These are phyloP conservation scores for Otolemur crassicaudatus DNA, from an alignment of 2,797 vertebrate species.

Conservation along the genomic window DNA sequence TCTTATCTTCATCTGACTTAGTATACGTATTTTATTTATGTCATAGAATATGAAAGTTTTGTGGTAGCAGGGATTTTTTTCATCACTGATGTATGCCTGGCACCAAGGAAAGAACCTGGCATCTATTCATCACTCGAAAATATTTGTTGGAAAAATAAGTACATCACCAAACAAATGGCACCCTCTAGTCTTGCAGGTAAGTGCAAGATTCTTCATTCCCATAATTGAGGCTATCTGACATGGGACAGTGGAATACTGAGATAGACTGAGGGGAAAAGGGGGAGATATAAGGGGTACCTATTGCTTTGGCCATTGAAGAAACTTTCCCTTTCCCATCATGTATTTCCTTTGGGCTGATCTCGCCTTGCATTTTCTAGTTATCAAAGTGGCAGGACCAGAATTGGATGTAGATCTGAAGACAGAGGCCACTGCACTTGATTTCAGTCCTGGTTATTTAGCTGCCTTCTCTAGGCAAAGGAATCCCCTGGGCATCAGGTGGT, in stretches of 20 bases:
- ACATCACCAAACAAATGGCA: background rate
- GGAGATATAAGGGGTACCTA: background rate
- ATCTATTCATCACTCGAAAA: background rate
- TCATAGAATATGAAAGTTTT: background rate
- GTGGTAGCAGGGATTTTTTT: background rate
- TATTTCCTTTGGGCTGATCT: constrained; percentile 17
- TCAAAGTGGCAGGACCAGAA: background rate
- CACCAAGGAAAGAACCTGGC: background rate
- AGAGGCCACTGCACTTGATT: background rate
- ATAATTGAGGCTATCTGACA: background rate
- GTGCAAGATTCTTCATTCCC: background rate
- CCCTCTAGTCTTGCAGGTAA: background rate
- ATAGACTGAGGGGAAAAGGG: background rate
- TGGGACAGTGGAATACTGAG: background rate
- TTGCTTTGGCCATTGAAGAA: background rate
- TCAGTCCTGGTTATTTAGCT: background rate
- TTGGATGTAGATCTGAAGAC: background rate
- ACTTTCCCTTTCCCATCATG: background rate
- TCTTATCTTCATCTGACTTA: background rate
- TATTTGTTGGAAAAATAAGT: background rate
- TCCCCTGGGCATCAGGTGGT: background rate
- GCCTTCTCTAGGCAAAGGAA: background rate
- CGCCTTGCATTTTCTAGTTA: constrained; percentile 11
- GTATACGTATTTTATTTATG: background rate
- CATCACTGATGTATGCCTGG: background rate